Evolutionary conservation across 1,140 invertebrate species (phyloP).

Genomic region (Tribolium castaneum): DNA sequence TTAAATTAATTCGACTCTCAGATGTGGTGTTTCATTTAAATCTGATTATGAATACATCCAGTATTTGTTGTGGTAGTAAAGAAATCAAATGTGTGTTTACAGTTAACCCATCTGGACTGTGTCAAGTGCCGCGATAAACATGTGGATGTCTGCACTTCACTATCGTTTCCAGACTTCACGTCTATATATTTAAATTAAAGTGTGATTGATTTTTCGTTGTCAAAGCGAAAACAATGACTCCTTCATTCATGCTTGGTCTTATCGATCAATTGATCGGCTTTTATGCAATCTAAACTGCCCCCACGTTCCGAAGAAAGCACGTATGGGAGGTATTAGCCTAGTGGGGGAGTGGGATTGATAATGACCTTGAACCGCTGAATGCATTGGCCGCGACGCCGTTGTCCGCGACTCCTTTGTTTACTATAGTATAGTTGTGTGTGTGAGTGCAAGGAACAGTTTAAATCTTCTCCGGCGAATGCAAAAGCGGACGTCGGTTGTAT

Average conservation of each 20-base stretch:
- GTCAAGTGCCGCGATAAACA: constrained; percentile 7
- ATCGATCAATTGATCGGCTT: not conserved
- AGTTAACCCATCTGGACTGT: not conserved
- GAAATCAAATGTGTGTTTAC: too few relatives aligned
- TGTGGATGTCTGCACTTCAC: not conserved
- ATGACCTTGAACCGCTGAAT: constrained; percentile 53
- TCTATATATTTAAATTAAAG: not conserved
- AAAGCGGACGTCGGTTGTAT: constrained; percentile 30
- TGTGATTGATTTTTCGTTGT: not conserved
- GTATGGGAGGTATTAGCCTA: not conserved
- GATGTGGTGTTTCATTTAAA: too few relatives aligned
- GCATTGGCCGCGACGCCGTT: constrained; percentile 49
- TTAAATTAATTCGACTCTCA: too few relatives aligned
- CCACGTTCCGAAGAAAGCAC: not conserved
- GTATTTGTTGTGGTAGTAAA: too few relatives aligned
- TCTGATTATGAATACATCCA: too few relatives aligned
- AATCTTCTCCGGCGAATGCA: constrained; percentile 20
- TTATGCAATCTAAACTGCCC: not conserved
- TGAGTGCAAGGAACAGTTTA: constrained; percentile 30
- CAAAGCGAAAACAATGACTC: not conserved
- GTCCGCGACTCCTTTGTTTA: constrained; percentile 48
- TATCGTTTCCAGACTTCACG: not conserved
- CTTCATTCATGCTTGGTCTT: not conserved
- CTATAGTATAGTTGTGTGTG: not conserved
- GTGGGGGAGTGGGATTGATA: constrained; percentile 52